Base-by-base conservation (phyloP, 1,140 invertebrate genomes). In the Phocides pigmalion region DNA sequence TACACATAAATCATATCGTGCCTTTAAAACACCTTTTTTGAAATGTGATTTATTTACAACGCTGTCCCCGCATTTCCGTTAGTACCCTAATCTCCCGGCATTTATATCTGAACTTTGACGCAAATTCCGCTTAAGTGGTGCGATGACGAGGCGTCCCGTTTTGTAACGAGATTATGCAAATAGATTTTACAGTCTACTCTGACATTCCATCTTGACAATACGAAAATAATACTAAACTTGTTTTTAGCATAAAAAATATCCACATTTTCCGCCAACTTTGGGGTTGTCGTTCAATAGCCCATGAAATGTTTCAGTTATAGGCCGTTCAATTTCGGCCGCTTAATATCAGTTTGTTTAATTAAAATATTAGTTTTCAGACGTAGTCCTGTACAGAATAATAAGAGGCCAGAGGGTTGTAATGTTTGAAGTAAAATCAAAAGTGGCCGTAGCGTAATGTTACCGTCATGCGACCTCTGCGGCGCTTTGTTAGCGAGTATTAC, bases 401-500 rank as follows among this genome's bases (percentile, higher is more conserved):
- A 51, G 59, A 62, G 61, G 64, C 41, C 50, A 64, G 46, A 70
- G 72, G 66, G 68, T 49, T 65, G 47, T 73, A 82, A 74, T 77
- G 70, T 69, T 56, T 62, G 72, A 66, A 76, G 73, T 79, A 62
- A 82, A 83, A 78, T 82, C 68, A 79, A 70, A 82, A 82, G 74
- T 76, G 71, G 61, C 71, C 37, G 70, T 76, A 74, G 66, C 69
- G 74, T 66, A 69, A 72, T 68, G 68, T 68, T 72, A 58, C 58
- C 66, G 72, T 81, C 73, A 74, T 70, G 71, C 72, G 74, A 81
- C 59, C 51, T 50, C 69, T 70, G 66, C 41, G 14, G 25, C 70
- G 79, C 77, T 85, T 87, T 84, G 83, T 85, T 82, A 66, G 68
- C 70, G 66, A 35, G 74, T 70, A 74, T 82, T 82, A 80, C 74